Evolutionary conservation across 1,140 invertebrate species (phyloP).

Genomic region (Microplitis mediator): DNA sequence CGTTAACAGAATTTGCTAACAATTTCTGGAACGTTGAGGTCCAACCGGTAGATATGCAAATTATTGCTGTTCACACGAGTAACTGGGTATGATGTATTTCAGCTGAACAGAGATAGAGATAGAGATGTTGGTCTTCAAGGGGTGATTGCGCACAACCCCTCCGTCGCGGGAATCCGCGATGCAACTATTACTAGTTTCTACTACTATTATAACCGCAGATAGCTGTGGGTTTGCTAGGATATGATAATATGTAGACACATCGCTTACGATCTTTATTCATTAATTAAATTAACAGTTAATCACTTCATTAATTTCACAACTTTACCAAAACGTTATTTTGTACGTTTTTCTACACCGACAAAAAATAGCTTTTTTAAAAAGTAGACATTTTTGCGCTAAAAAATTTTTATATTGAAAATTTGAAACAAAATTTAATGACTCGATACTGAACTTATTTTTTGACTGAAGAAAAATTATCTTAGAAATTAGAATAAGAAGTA

Average conservation of each 20-base stretch:
- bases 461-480: too few relatives aligned
- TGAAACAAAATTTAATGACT: too few relatives aligned
- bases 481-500: too few relatives aligned
- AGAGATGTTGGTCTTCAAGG: conserved; percentile 31
- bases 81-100: neutral
- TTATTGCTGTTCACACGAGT: conserved; percentile 36
- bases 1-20: conserved; percentile 49
- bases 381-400: too few relatives aligned
- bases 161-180: neutral
- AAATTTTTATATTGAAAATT: too few relatives aligned
- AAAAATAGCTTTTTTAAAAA: too few relatives aligned
- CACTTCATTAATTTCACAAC: too few relatives aligned
- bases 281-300: neutral
- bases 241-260: neutral
- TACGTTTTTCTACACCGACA: too few relatives aligned
- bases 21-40: conserved; percentile 42
- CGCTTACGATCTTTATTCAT: neutral
- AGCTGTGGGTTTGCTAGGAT: conserved; percentile 18
- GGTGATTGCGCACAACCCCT: conserved; percentile 38
- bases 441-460: too few relatives aligned
- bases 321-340: too few relatives aligned
- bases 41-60: conserved; percentile 48
- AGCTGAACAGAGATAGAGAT: conserved; percentile 31
- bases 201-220: conserved; percentile 30
- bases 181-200: conserved; percentile 11